These are phyloP conservation scores for Pantelozetes paolii DNA, from an alignment of 2,888 invertebrate genomes.

Conservation along the genomic window DNA sequence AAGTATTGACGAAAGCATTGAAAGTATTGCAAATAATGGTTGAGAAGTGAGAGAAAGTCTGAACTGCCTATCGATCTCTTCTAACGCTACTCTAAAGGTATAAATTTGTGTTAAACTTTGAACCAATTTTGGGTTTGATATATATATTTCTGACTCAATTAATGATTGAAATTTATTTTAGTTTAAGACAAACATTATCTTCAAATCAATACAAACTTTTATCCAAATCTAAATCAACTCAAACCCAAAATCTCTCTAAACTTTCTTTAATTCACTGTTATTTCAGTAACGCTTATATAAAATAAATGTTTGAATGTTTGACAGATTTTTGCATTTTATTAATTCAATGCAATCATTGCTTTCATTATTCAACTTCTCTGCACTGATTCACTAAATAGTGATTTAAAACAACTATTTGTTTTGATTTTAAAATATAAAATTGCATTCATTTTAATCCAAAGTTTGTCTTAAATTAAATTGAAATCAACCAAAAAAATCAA, in stretches of 20 bases:
- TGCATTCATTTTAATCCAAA: no score
- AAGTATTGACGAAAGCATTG: conserved; percentile 27
- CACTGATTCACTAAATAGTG: no score
- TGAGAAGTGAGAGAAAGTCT: conserved; percentile 7
- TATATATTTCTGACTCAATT: conserved; percentile 8
- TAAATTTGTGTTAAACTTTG: conserved; percentile 32
- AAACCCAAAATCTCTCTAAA: neutral
- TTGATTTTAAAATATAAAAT: no score
- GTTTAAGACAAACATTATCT: conserved; percentile 31
- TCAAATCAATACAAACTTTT: conserved; percentile 5
- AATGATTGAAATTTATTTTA: conserved; percentile 33
- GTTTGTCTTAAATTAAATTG: no score
- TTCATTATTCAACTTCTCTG: no score
- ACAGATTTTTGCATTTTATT: neutral
- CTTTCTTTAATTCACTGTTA: no score
- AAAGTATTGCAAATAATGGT: neutral
- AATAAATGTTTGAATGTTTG: neutral
- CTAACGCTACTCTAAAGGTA: neutral
- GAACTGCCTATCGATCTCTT: conserved; percentile 16
- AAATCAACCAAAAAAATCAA: neutral
- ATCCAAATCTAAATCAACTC: neutral
- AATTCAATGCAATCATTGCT: no score
- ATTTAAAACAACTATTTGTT: no score
- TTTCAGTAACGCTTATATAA: neutral
- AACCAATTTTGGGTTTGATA: neutral